Evolutionary conservation across 1,140 invertebrate species (phyloP).

Genomic region (Eriocheir sinensis): DNA sequence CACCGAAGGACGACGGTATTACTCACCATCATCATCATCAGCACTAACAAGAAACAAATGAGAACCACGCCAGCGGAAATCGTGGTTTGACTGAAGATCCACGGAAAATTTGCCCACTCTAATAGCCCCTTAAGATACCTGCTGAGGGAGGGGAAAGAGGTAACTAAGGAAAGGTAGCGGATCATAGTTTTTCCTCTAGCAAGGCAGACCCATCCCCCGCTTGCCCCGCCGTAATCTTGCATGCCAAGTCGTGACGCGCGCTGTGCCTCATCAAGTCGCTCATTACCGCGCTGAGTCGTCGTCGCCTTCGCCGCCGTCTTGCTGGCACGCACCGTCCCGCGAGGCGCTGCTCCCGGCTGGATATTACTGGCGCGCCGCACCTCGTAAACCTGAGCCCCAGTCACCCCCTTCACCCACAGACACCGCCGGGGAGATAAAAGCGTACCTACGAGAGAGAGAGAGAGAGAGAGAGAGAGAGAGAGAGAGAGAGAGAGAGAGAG

Average conservation of each 20-base stretch:
- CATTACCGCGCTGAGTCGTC: not conserved
- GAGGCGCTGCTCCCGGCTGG: not conserved
- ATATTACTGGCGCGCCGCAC: slow-evolving; percentile 11
- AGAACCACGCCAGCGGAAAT: too few relatives aligned
- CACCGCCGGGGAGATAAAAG: not conserved
- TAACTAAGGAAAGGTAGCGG: too few relatives aligned
- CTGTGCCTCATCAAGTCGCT: not conserved
- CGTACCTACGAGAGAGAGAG: not conserved
- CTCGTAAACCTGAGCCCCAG: slow-evolving; percentile 11
- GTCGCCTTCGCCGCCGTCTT: not conserved
- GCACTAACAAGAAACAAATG: too few relatives aligned
- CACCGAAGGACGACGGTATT: too few relatives aligned
- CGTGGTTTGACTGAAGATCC: too few relatives aligned
- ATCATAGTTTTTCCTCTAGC: too few relatives aligned
- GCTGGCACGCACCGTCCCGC: slow-evolving; percentile 5
- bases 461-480: slow-evolving; percentile 22
- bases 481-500: slow-evolving; percentile 16
- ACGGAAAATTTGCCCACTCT: too few relatives aligned
- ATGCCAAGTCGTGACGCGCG: not conserved
- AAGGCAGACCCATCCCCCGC: too few relatives aligned
- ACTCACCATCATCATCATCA: too few relatives aligned
- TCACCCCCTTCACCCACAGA: slow-evolving; percentile 10
- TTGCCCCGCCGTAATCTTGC: slow-evolving; percentile 4
- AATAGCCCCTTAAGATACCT: too few relatives aligned
- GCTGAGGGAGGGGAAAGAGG: too few relatives aligned